These are phyloP conservation scores for Tenrec ecaudatus DNA, from an alignment of 2,113 vertebrate genomes.

Conservation along the genomic window DNA sequence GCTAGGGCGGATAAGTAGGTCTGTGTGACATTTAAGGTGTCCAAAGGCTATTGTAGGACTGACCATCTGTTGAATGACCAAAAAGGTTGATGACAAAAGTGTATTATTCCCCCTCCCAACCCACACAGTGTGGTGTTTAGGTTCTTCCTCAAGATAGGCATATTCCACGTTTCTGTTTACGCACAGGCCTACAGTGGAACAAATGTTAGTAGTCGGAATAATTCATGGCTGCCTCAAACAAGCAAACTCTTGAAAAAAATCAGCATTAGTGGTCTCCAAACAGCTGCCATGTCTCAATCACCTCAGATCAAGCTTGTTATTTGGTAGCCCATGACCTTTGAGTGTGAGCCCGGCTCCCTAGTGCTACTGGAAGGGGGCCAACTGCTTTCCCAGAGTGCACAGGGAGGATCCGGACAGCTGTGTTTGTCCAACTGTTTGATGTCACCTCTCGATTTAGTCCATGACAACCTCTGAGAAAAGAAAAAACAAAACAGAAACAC, in stretches of 20 bases:
- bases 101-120: neutral
- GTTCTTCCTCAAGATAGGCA: neutral
- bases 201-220: conserved; percentile 12
- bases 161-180: conserved; percentile 28
- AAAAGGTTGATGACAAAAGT: neutral
- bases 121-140: neutral
- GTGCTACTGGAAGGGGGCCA: conserved; percentile 47
- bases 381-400: conserved; percentile 60
- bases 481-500: neutral
- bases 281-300: neutral
- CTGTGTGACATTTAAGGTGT: neutral
- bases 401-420: conserved; percentile 57
- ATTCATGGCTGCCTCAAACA: conserved; percentile 5
- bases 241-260: conserved; percentile 41
- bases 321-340: conserved; percentile 62
- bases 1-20: neutral
- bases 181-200: conserved; percentile 8
- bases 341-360: neutral
- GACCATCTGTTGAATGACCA: neutral
- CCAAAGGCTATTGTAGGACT: neutral
- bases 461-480: neutral
- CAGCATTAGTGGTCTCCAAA: conserved; percentile 20
- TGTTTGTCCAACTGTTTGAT: conserved; percentile 78
- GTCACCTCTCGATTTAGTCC: conserved; percentile 83
- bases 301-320: neutral